Conservation (phyloP, 2,113 vertebrate species). For the Leptobrachium ailaonicum region DNA sequence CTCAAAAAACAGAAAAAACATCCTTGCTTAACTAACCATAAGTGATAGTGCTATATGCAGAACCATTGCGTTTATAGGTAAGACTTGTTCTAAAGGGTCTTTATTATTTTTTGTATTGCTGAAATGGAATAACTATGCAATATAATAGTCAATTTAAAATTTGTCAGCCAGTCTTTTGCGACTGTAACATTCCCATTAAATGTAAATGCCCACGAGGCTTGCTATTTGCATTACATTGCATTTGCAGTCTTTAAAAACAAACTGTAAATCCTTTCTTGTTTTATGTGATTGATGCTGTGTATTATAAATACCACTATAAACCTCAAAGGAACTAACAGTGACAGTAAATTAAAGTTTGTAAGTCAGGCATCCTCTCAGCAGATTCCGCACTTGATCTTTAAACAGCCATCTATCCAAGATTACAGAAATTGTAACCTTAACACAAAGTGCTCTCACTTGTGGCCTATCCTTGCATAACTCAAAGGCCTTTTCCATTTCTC, state of each 20-base stretch:
- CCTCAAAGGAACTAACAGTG: slow-evolving; percentile 82
- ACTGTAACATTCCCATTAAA: slow-evolving; percentile 87
- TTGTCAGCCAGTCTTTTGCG: slow-evolving; percentile 86
- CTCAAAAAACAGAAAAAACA: too few relatives aligned
- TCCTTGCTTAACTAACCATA: too few relatives aligned
- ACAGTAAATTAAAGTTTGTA: slow-evolving; percentile 84
- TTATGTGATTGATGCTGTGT: slow-evolving; percentile 83
- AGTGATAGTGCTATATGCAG: neutral
- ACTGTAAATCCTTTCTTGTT: slow-evolving; percentile 86
- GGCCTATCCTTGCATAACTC: slow-evolving; percentile 45
- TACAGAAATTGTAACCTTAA: slow-evolving; percentile 49
- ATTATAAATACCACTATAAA: slow-evolving; percentile 84
- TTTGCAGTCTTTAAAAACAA: slow-evolving; percentile 87
- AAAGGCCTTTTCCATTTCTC: slow-evolving; percentile 41
- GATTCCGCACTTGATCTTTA: slow-evolving; percentile 77
- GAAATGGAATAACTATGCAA: slow-evolving; percentile 79
- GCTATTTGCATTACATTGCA: slow-evolving; percentile 87
- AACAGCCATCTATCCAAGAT: slow-evolving; percentile 57
- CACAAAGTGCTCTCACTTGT: slow-evolving; percentile 46
- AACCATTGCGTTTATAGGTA: neutral
- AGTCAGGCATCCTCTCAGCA: slow-evolving; percentile 78
- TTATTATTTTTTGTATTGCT: slow-evolving; percentile 67
- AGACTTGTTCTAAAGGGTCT: neutral
- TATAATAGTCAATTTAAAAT: slow-evolving; percentile 84
- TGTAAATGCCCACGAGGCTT: slow-evolving; percentile 85